These are phyloP conservation scores for Ectemnius cavifrons DNA, from an alignment of 2,888 invertebrate genomes.

Conservation along the genomic window DNA sequence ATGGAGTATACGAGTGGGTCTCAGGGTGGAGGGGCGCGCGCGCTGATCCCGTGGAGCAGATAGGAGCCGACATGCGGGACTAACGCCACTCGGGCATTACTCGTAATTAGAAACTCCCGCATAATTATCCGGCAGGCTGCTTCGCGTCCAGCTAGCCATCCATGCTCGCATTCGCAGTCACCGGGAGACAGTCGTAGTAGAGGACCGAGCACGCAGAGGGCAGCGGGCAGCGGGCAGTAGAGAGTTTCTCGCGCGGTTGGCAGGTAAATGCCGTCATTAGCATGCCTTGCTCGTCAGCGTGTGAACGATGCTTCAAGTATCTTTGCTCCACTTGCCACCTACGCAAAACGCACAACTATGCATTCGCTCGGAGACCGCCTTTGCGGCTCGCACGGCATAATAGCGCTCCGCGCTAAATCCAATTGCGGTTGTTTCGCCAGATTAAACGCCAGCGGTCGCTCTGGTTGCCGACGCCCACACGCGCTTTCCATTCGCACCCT, in stretches of 20 bases:
- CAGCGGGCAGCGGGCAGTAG: slow-evolving; percentile 18
- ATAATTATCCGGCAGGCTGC: slow-evolving; percentile 64
- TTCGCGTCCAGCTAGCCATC: slow-evolving; percentile 59
- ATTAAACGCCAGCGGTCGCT: slow-evolving; percentile 36
- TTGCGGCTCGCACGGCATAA: slow-evolving; percentile 55
- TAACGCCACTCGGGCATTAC: slow-evolving; percentile 58
- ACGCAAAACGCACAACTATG: slow-evolving; percentile 42
- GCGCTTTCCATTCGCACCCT: neutral
- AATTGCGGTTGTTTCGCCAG: slow-evolving; percentile 57
- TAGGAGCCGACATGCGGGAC: slow-evolving; percentile 37
- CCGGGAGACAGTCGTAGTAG: too few species aligned
- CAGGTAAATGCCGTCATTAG: slow-evolving; percentile 60
- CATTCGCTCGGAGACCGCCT: slow-evolving; percentile 53
- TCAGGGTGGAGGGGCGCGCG: neutral
- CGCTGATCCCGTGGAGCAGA: slow-evolving; percentile 31
- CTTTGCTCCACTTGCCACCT: slow-evolving; percentile 46
- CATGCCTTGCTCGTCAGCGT: slow-evolving; percentile 52
- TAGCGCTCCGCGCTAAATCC: slow-evolving; percentile 56
- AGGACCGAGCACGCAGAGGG: neutral
- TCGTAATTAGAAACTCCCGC: slow-evolving; percentile 70
- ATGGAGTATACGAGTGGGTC: slow-evolving; percentile 13
- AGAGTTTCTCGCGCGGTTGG: slow-evolving; percentile 41
- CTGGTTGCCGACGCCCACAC: neutral
- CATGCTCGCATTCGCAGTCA: too few species aligned
- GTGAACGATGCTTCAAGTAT: slow-evolving; percentile 56